phyloP scores from a whole-genome alignment of 1,140 invertebrate genomes.

The Bombyx mandarina region DNA sequence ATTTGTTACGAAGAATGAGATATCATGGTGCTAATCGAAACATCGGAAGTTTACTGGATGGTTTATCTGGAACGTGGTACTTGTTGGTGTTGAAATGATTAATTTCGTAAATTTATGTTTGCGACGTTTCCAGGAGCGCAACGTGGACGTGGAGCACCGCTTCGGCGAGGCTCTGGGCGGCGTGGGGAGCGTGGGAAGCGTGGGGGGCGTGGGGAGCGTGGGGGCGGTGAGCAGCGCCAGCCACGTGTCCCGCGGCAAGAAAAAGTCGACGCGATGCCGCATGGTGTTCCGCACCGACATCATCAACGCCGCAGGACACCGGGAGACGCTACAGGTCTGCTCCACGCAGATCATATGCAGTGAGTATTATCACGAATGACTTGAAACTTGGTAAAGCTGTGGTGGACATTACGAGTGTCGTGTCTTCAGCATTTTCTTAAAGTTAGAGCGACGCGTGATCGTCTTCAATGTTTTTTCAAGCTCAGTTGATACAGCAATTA shows the following conservation, averaged over 20 bases:
- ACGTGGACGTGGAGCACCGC: constrained; percentile 96
- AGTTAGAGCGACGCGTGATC: no score
- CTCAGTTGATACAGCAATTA: no score
- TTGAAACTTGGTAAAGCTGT: no score
- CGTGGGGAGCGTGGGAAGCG: constrained; percentile 46
- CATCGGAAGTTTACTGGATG: no score
- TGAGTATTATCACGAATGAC: constrained; percentile 72
- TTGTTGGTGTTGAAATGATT: no score
- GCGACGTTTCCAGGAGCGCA: constrained; percentile 84
- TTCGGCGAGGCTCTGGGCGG: constrained; percentile 78
- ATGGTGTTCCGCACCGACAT: constrained; percentile 93
- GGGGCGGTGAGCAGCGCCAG: constrained; percentile 58
- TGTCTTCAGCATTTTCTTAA: no score
- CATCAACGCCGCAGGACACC: constrained; percentile 79
- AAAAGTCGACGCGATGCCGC: constrained; percentile 94
- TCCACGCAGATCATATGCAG: constrained; percentile 96
- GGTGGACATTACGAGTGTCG: no score
- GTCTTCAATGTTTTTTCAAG: no score
- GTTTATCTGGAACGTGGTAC: no score
- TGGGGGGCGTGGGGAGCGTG: constrained; percentile 61
- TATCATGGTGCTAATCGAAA: no score
- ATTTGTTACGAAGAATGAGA: no score
- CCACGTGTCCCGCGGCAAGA: constrained; percentile 85
- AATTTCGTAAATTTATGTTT: no score
- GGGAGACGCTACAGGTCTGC: constrained; percentile 90